A percentile compares a stretch with the other conserved stretches of the same genome.
phyloP scores from a whole-genome alignment of 1,140 invertebrate species.

The Zaprionus kolodkinae region DNA sequence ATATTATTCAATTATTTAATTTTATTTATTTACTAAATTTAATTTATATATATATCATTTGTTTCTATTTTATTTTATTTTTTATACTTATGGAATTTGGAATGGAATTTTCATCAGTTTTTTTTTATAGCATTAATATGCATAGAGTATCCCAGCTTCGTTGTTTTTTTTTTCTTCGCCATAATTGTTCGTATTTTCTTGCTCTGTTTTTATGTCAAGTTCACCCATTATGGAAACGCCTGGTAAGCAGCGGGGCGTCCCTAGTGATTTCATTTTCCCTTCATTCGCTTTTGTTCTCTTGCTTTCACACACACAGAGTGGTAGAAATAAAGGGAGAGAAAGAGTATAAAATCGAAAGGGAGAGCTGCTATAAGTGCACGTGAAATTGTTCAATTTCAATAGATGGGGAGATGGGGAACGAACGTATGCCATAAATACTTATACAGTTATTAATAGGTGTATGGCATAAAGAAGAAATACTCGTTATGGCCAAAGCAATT shows the following conservation, averaged over 20 bases:
- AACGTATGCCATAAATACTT: constrained; percentile 39
- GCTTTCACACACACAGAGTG: constrained; percentile 19
- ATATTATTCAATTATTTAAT: too few species aligned
- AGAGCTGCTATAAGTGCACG: constrained; percentile 49
- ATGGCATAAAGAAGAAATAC: background rate
- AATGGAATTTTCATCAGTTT: too few species aligned
- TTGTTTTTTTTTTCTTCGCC: background rate
- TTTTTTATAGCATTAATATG: too few species aligned
- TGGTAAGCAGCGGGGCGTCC: constrained; percentile 21
- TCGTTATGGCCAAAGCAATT: background rate
- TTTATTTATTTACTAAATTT: too few species aligned
- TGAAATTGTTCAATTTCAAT: constrained; percentile 60
- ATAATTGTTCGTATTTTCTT: constrained; percentile 13
- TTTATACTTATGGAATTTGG: too few species aligned
- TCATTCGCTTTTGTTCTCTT: constrained; percentile 54
- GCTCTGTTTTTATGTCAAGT: constrained; percentile 47
- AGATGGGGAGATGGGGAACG: too few species aligned
- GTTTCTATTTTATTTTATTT: too few species aligned
- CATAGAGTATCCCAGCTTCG: constrained; percentile 12
- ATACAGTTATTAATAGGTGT: constrained; percentile 8
- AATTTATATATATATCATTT: too few species aligned
- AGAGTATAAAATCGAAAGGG: background rate
- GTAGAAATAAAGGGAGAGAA: background rate
- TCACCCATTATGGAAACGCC: constrained; percentile 47
- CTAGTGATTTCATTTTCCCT: constrained; percentile 47